phyloP scores from a whole-genome alignment of 2,113 vertebrate species.

The Lichenostomus cassidix region DNA sequence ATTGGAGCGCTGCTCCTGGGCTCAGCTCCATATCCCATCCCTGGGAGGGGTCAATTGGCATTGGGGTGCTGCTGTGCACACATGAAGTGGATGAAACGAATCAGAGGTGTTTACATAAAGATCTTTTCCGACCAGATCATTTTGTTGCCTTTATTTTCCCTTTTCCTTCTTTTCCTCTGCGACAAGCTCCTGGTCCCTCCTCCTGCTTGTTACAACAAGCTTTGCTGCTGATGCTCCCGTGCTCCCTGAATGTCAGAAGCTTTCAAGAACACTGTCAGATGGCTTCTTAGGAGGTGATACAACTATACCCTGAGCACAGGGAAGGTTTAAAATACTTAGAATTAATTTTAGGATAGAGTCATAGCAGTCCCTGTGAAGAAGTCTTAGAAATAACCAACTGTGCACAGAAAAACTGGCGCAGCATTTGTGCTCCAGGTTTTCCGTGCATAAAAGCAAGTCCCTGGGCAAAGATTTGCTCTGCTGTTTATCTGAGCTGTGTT shows the following conservation, averaged over 20 bases:
- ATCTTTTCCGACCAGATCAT: rapidly evolving
- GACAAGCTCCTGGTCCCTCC: background rate
- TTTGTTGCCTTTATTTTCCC: background rate
- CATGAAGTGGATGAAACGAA: background rate
- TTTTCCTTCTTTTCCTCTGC: background rate
- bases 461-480: background rate
- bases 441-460: background rate
- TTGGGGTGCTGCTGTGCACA: background rate
- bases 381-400: background rate
- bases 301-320: background rate
- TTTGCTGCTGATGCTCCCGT: background rate
- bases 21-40: background rate
- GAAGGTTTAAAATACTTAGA: background rate
- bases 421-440: background rate
- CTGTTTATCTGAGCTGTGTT: background rate
- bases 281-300: background rate
- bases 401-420: background rate
- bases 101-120: background rate
- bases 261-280: background rate
- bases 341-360: background rate
- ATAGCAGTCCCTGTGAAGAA: background rate
- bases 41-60: background rate
- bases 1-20: background rate
- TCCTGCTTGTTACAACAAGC: background rate
- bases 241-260: background rate